Evolutionary conservation across 2,888 invertebrate genomes (phyloP).

Genomic region (Axea sp.): DNA sequence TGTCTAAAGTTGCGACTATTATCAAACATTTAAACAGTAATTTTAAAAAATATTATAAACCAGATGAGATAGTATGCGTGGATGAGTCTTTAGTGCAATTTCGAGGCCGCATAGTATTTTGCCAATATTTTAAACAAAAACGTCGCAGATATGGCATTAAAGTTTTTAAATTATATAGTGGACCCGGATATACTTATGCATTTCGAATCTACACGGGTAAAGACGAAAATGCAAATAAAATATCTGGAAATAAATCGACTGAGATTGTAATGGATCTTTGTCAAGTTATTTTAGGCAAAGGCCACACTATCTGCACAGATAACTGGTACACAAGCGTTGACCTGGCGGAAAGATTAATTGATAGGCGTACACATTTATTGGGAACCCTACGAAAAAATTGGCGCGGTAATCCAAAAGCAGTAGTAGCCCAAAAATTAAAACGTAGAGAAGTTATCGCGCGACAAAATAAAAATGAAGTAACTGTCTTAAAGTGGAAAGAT

Average conservation of each 20-base stretch:
- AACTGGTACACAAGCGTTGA: slow-evolving; percentile 70
- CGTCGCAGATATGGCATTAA: slow-evolving; percentile 67
- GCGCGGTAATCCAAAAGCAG: not conserved
- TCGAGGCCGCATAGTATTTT: too few species aligned
- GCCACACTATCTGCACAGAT: slow-evolving; percentile 58
- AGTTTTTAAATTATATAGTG: slow-evolving; percentile 65
- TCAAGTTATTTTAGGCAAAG: not conserved
- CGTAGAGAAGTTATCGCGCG: not conserved
- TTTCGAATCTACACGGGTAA: slow-evolving; percentile 68
- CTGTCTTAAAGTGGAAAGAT: slow-evolving; percentile 8
- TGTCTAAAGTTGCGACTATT: not conserved
- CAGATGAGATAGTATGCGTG: too few species aligned
- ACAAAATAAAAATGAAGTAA: slow-evolving; percentile 6
- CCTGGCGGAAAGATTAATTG: slow-evolving; percentile 64
- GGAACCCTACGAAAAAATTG: slow-evolving; percentile 3
- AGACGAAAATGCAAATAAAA: slow-evolving; percentile 64
- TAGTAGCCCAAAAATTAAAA: slow-evolving; percentile 1
- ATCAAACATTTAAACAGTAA: slow-evolving; percentile 63
- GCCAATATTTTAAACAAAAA: too few species aligned
- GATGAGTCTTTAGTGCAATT: too few species aligned
- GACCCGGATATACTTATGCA: slow-evolving; percentile 69
- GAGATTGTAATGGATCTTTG: slow-evolving; percentile 1
- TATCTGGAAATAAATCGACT: not conserved
- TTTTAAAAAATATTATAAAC: slow-evolving; percentile 53
- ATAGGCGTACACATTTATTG: slow-evolving; percentile 35